These are phyloP conservation scores for Leucania comma DNA, from an alignment of 2,888 invertebrate genomes.

Conservation along the genomic window DNA sequence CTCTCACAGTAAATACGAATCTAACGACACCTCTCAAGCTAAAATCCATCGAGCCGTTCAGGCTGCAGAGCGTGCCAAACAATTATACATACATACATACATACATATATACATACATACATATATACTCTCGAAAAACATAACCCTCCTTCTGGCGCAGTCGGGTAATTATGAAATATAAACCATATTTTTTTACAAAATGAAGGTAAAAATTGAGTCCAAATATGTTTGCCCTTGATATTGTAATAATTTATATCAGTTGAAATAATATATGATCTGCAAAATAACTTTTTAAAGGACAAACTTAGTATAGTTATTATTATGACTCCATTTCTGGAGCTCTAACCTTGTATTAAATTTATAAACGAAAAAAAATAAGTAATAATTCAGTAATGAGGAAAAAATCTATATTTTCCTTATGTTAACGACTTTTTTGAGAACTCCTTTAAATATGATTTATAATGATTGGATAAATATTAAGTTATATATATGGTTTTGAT, in stretches of 20 bases:
- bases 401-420: conserved; percentile 7
- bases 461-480: neutral
- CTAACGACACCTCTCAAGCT: no score
- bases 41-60: no score
- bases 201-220: neutral
- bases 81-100: no score
- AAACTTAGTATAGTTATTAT: conserved; percentile 19
- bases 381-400: conserved; percentile 20
- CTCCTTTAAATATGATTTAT: neutral
- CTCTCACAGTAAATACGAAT: no score
- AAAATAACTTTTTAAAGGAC: conserved; percentile 15
- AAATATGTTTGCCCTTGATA: conserved; percentile 12
- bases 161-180: no score
- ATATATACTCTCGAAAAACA: no score
- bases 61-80: no score
- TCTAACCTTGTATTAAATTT: conserved; percentile 27
- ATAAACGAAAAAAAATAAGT: neutral
- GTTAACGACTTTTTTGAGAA: neutral
- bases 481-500: neutral
- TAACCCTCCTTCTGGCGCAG: no score
- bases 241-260: conserved; percentile 12
- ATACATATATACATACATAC: no score
- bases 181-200: neutral
- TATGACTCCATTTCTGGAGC: conserved; percentile 3
- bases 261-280: conserved; percentile 22